Conservation (phyloP, 2,113 vertebrate species). For the Rhinopomastus cyanomelas region DNA sequence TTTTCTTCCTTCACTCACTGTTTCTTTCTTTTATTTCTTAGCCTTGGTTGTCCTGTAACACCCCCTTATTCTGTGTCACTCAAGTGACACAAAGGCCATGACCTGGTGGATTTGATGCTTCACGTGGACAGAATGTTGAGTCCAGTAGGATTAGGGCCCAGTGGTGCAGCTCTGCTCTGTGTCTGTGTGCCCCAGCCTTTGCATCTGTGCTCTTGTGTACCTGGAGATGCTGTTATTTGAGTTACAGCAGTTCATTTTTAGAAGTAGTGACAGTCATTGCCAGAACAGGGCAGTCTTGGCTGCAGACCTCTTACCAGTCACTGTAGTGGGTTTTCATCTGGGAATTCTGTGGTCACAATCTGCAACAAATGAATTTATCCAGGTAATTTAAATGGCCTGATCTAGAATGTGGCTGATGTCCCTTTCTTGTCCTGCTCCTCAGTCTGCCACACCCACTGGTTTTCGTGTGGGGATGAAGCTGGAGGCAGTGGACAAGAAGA, state of each 20-base stretch:
- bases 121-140: neutral
- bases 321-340: neutral
- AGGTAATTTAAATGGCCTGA: neutral
- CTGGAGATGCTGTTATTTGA: neutral
- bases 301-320: neutral
- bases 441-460: slow-evolving; percentile 88
- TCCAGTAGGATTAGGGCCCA: neutral
- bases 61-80: neutral
- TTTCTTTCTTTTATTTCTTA: neutral
- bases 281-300: neutral
- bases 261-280: neutral
- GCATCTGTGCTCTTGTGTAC: neutral
- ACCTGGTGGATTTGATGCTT: neutral
- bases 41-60: neutral
- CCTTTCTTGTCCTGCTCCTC: neutral
- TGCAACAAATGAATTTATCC: neutral
- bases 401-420: neutral
- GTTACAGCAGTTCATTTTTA: neutral
- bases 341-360: neutral
- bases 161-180: neutral
- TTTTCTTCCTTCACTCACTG: neutral
- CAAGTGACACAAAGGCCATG: neutral
- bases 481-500: slow-evolving; percentile 89
- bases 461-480: slow-evolving; percentile 92
- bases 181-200: neutral